phyloP scores from a whole-genome alignment of 2,113 vertebrate genomes.

The Coryphaenoides rupestris region DNA sequence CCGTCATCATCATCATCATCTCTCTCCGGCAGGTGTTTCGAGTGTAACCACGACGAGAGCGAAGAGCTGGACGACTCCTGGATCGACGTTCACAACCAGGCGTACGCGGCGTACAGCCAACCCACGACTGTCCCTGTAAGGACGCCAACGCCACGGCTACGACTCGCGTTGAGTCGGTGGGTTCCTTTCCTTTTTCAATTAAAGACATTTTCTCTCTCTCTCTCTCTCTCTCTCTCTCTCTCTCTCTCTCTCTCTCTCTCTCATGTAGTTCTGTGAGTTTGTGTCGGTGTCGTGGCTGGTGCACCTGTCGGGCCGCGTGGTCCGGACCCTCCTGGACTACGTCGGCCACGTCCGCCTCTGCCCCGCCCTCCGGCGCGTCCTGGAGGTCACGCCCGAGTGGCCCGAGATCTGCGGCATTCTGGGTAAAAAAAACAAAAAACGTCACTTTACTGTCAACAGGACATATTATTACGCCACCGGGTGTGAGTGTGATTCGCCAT shows the following conservation, averaged over 20 bases:
- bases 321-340: conserved; percentile 82
- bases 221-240: neutral
- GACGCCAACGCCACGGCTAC: no score
- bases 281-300: conserved; percentile 79
- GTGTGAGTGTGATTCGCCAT: no score
- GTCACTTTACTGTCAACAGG: no score
- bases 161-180: no score
- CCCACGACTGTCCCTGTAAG: conserved; percentile 54
- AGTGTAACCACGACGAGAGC: conserved; percentile 76
- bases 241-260: neutral
- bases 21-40: conserved; percentile 75
- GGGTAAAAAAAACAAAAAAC: no score
- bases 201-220: no score
- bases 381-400: conserved; percentile 82
- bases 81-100: conserved; percentile 51
- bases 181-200: no score
- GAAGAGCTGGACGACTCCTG: conserved; percentile 71
- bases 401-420: conserved; percentile 78
- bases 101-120: conserved; percentile 38
- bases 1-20: no score
- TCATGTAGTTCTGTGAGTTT: conserved; percentile 84
- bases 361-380: conserved; percentile 68
- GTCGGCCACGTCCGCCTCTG: conserved; percentile 78
- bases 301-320: conserved; percentile 73
- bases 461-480: no score